Conservation (phyloP, 1,140 invertebrate genomes). For the Halesus radiatus region DNA sequence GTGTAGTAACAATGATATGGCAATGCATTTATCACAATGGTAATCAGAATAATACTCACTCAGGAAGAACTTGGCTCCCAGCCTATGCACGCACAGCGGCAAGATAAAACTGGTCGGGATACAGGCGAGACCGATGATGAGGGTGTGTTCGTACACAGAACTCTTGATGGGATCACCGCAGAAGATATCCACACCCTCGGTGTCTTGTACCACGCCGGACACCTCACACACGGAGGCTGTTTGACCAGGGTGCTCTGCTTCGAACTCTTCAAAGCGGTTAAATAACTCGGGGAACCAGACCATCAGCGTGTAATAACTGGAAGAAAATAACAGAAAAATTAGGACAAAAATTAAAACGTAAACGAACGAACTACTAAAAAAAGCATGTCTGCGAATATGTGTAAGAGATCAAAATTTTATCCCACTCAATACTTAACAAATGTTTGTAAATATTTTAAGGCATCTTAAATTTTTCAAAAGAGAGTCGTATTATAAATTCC, state of each 20-base stretch:
- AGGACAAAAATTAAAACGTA: too few species aligned
- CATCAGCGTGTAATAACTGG: slow-evolving; percentile 86
- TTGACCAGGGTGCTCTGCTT: slow-evolving; percentile 73
- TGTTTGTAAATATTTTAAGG: too few species aligned
- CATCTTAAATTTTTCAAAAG: too few species aligned
- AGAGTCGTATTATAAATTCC: too few species aligned
- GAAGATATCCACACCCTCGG: slow-evolving; percentile 65
- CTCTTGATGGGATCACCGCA: slow-evolving; percentile 74
- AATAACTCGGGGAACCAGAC: slow-evolving; percentile 89
- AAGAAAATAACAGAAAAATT: slow-evolving; percentile 43
- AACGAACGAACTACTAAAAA: too few species aligned
- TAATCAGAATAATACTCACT: slow-evolving; percentile 68
- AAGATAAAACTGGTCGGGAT: slow-evolving; percentile 81
- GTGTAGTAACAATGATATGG: too few species aligned
- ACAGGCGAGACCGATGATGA: slow-evolving; percentile 81
- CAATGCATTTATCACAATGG: too few species aligned
- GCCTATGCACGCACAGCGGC: slow-evolving; percentile 79
- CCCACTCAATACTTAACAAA: too few species aligned
- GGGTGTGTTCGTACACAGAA: slow-evolving; percentile 79
- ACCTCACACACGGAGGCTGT: slow-evolving; percentile 81
- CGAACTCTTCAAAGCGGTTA: slow-evolving; percentile 81
- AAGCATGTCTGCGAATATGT: too few species aligned
- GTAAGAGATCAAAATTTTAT: too few species aligned
- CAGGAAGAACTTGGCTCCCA: slow-evolving; percentile 82
- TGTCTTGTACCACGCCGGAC: slow-evolving; percentile 66